A percentile compares a stretch with the other conserved stretches of the same genome.
phyloP scores from a whole-genome alignment of 2,797 vertebrate genomes.

The Leuciscus waleckii region DNA sequence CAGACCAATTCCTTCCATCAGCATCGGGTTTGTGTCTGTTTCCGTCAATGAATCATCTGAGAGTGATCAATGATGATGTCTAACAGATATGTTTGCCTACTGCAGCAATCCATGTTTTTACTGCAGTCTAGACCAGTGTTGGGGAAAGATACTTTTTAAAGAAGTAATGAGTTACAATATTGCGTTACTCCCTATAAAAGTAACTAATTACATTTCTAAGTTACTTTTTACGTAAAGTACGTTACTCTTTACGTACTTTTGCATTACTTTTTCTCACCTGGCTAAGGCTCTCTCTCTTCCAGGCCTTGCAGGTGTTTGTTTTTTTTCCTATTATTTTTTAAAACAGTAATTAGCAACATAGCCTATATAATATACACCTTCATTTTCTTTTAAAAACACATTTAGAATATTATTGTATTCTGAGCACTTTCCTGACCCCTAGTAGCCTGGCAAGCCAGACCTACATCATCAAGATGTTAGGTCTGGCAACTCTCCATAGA shows the following conservation, averaged over 20 bases:
- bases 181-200: neutral
- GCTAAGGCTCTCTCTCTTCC: neutral
- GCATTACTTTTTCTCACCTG: neutral
- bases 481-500: too few relatives aligned
- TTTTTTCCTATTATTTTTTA: neutral
- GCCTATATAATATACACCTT: neutral
- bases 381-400: too few relatives aligned
- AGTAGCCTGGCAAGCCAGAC: too few relatives aligned
- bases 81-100: neutral
- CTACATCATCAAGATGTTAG: too few relatives aligned
- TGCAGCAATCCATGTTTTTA: neutral
- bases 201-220: neutral
- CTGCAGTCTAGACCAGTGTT: neutral
- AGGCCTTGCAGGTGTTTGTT: too few relatives aligned
- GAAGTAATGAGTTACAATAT: neutral
- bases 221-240: neutral
- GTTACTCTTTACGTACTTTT: neutral
- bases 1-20: constrained; percentile 4
- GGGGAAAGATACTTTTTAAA: neutral
- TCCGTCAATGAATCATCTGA: constrained; percentile 12
- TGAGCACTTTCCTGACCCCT: too few relatives aligned
- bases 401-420: too few relatives aligned
- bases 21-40: neutral
- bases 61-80: constrained; percentile 1
- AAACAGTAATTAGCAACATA: neutral